Evolutionary conservation across 2,113 vertebrate genomes (phyloP).

Genomic region (Hemicordylus capensis): DNA sequence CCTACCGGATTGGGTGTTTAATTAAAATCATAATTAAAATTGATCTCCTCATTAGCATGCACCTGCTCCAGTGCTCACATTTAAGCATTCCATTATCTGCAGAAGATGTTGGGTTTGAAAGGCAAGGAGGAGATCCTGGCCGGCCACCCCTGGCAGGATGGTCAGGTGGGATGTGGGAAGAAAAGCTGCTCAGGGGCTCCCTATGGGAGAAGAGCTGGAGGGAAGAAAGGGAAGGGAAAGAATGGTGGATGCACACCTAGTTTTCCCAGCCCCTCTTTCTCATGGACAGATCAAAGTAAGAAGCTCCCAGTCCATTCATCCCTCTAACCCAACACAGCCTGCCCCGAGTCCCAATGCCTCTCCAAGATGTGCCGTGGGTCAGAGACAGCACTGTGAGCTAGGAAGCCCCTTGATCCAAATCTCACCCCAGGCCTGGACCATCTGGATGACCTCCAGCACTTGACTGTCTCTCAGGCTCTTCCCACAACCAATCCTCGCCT

Average conservation of each 20-base stretch:
- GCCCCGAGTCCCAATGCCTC: not conserved
- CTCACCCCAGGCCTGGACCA: not conserved
- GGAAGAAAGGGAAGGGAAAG: not conserved
- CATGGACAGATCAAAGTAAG: too few species aligned
- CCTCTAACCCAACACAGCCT: not conserved
- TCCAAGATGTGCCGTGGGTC: not conserved
- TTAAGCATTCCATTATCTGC: conserved; percentile 77
- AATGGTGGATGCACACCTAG: not conserved
- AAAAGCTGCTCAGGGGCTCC: conserved; percentile 16
- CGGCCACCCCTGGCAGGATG: conserved; percentile 59
- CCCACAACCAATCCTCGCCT: not conserved
- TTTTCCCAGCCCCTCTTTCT: not conserved
- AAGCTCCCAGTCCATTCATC: not conserved
- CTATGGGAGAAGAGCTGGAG: not conserved
- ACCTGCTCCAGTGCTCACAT: conserved; percentile 83
- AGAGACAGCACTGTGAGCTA: not conserved
- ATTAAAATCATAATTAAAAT: conserved; percentile 94
- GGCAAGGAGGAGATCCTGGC: conserved; percentile 74
- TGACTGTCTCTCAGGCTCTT: not conserved
- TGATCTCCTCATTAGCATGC: conserved; percentile 91
- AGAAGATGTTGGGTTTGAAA: conserved; percentile 83
- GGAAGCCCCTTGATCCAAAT: not conserved
- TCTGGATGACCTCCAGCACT: not conserved
- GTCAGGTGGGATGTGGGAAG: conserved; percentile 30
- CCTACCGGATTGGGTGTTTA: conserved; percentile 86